Conservation (phyloP, 2,888 invertebrate species). For the Candidula unifasciata region DNA sequence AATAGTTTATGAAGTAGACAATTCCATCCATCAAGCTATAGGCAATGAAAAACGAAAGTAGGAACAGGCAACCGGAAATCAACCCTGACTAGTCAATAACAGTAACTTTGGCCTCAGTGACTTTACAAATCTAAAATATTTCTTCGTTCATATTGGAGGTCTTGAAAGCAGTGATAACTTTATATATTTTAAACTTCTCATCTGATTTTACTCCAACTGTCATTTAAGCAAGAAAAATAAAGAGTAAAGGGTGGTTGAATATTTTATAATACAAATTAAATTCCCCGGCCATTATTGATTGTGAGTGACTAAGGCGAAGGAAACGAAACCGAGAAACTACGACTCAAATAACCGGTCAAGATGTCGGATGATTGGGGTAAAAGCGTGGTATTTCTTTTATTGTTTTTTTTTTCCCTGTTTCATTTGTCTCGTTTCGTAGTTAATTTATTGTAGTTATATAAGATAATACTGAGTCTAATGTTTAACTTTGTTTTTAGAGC, state of each 20-base stretch:
- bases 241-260: too few relatives aligned
- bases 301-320: neutral
- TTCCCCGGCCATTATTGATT: neutral
- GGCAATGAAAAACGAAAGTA: neutral
- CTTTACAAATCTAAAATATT: too few relatives aligned
- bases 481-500: slow-evolving; percentile 65
- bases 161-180: too few relatives aligned
- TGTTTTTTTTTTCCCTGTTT: neutral
- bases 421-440: neutral
- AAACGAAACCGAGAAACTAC: slow-evolving; percentile 17
- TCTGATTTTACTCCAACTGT: too few relatives aligned
- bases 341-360: slow-evolving; percentile 32
- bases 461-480: neutral
- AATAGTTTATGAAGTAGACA: too few relatives aligned
- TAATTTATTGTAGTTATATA: neutral
- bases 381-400: slow-evolving; percentile 29
- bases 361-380: slow-evolving; percentile 45
- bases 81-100: too few relatives aligned
- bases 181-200: too few relatives aligned
- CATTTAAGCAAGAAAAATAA: too few relatives aligned
- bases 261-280: too few relatives aligned
- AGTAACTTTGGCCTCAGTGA: too few relatives aligned
- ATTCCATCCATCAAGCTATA: neutral
- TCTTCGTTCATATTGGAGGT: too few relatives aligned
- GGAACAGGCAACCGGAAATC: neutral